A percentile compares a stretch with the other conserved stretches of the same genome.
Conservation (phyloP, 2,113 vertebrate genomes). For the Dipodomys stephensi region DNA sequence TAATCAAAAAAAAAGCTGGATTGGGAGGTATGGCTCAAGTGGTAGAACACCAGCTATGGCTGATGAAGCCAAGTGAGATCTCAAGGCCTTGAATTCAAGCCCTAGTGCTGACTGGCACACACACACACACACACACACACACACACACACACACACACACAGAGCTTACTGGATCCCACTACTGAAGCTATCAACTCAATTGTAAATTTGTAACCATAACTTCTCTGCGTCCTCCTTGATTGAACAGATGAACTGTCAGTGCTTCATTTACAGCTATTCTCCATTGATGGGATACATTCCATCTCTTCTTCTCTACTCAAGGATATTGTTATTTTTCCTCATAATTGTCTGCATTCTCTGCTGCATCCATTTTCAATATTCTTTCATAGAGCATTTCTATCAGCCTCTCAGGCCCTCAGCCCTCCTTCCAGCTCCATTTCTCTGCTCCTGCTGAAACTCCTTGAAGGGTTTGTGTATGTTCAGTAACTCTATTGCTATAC, state of each 20-base stretch:
- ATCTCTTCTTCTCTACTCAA: neutral
- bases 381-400: neutral
- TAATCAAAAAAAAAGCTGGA: too few species aligned
- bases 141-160: too few species aligned
- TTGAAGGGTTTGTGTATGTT: constrained; percentile 3
- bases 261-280: neutral
- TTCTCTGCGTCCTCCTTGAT: neutral
- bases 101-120: too few species aligned
- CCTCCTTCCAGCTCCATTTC: neutral
- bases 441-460: constrained; percentile 25
- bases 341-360: neutral
- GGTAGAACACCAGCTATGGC: too few species aligned
- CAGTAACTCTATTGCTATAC: constrained; percentile 4
- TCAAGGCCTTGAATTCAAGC: too few species aligned
- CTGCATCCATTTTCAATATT: neutral
- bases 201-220: neutral
- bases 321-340: neutral
- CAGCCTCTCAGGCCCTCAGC: neutral
- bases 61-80: too few species aligned
- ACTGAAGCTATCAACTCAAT: constrained; percentile 10
- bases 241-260: neutral
- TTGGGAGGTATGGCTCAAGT: too few species aligned
- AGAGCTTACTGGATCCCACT: neutral
- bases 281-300: neutral
- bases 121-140: too few species aligned